A percentile compares a stretch with the other conserved stretches of the same genome.
Conservation (phyloP, 2,113 vertebrate species). For the Camelus bactrianus region DNA sequence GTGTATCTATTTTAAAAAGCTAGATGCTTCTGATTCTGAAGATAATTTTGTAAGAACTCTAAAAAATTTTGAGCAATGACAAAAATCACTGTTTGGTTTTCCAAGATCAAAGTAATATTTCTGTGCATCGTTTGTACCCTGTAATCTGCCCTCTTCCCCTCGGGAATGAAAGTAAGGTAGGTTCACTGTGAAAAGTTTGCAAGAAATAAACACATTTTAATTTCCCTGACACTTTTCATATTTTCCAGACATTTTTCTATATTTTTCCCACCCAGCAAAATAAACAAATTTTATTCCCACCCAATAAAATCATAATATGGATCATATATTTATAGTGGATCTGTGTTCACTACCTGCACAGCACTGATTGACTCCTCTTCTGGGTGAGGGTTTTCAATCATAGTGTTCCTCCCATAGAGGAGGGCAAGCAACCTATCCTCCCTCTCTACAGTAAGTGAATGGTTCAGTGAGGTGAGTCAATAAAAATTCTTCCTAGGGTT, state of each 20-base stretch:
- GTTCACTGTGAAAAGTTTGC: not conserved
- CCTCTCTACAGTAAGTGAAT: not conserved
- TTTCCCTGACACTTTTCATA: not conserved
- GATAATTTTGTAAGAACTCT: constrained; percentile 31
- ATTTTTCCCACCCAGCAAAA: constrained; percentile 6
- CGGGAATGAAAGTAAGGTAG: constrained; percentile 42
- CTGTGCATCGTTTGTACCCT: constrained; percentile 37
- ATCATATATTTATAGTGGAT: not conserved
- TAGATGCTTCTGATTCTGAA: constrained; percentile 5
- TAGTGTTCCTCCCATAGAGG: not conserved
- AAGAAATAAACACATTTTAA: constrained; percentile 29
- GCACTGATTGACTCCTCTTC: not conserved
- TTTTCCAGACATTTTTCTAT: not conserved
- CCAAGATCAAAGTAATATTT: constrained; percentile 12
- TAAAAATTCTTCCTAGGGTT: not conserved
- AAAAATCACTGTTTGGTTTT: not conserved
- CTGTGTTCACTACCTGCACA: not conserved
- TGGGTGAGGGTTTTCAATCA: not conserved
- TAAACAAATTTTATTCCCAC: not conserved
- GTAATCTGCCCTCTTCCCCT: not conserved
- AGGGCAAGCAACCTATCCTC: not conserved
- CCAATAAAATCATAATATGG: not conserved
- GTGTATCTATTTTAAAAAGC: constrained; percentile 38
- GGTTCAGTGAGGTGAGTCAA: not conserved
- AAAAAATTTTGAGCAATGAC: constrained; percentile 3